Evolutionary conservation across 2,888 invertebrate genomes (phyloP).

Genomic region (Trachelus troglodyta): DNA sequence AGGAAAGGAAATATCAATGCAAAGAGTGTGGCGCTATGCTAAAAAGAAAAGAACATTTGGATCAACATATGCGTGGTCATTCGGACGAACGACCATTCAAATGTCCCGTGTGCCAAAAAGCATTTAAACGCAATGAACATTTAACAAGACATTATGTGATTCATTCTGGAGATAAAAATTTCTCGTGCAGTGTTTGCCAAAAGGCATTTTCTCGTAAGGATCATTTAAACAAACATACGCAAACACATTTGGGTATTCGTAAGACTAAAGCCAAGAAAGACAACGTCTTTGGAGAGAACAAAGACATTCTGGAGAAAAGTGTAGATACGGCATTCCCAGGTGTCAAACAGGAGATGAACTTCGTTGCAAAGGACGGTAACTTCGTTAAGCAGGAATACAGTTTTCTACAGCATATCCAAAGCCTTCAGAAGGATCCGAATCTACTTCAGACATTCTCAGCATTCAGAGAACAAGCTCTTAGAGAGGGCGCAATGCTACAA

Average conservation of each 20-base stretch:
- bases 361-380: slow-evolving; percentile 47
- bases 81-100: slow-evolving; percentile 67
- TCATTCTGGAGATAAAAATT: slow-evolving; percentile 69
- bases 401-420: slow-evolving; percentile 57
- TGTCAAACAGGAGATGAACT: slow-evolving; percentile 50
- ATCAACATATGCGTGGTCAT: slow-evolving; percentile 68
- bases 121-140: slow-evolving; percentile 69
- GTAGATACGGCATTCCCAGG: slow-evolving; percentile 18
- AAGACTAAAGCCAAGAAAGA: slow-evolving; percentile 56
- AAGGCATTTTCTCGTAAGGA: slow-evolving; percentile 69
- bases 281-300: slow-evolving; percentile 38
- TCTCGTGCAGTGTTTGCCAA: slow-evolving; percentile 66
- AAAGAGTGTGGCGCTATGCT: slow-evolving; percentile 69
- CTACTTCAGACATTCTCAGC: slow-evolving; percentile 58
- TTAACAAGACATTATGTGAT: slow-evolving; percentile 69
- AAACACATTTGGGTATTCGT: slow-evolving; percentile 64
- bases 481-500: slow-evolving; percentile 48
- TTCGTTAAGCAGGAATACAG: slow-evolving; percentile 49
- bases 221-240: slow-evolving; percentile 68
- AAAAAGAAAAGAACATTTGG: slow-evolving; percentile 68
- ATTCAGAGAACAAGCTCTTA: slow-evolving; percentile 59
- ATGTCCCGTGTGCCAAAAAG: slow-evolving; percentile 64
- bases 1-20: slow-evolving; percentile 68
- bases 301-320: slow-evolving; percentile 44
- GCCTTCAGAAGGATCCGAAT: slow-evolving; percentile 57